These are phyloP conservation scores for honey bee (Apis mellifera) DNA, from an alignment of 1,140 invertebrate genomes.

Conservation along the genomic window DNA sequence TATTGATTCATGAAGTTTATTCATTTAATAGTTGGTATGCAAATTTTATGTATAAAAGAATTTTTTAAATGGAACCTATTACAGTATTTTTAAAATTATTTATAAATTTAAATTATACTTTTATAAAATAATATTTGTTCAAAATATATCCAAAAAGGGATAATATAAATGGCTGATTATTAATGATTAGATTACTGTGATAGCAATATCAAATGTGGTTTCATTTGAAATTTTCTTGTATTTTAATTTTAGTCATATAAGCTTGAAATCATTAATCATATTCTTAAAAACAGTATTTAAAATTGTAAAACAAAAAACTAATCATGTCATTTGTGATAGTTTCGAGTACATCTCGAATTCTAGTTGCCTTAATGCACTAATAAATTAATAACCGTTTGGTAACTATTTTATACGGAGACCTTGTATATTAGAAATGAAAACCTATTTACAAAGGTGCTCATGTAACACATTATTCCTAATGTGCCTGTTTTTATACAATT, in stretches of 20 bases:
- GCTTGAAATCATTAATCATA: constrained; percentile 16
- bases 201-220: constrained; percentile 28
- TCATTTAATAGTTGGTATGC: background rate
- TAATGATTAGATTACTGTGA: constrained; percentile 32
- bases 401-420: constrained; percentile 71
- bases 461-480: constrained; percentile 52
- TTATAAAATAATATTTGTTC: background rate
- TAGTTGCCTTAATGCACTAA: constrained; percentile 74
- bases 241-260: background rate
- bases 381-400: constrained; percentile 70
- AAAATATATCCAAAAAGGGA: background rate
- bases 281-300: constrained; percentile 34
- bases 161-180: background rate
- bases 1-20: background rate
- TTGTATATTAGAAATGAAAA: constrained; percentile 57
- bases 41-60: constrained; percentile 15
- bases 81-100: background rate
- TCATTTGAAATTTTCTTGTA: constrained; percentile 36
- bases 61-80: constrained; percentile 50
- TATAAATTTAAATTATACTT: constrained; percentile 17
- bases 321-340: constrained; percentile 71
- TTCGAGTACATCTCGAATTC: constrained; percentile 66
- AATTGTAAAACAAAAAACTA: constrained; percentile 38
- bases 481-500: constrained; percentile 61
- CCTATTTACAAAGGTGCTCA: constrained; percentile 53